phyloP scores from a whole-genome alignment of 2,113 vertebrate species.

The Formicarius rufipectus region DNA sequence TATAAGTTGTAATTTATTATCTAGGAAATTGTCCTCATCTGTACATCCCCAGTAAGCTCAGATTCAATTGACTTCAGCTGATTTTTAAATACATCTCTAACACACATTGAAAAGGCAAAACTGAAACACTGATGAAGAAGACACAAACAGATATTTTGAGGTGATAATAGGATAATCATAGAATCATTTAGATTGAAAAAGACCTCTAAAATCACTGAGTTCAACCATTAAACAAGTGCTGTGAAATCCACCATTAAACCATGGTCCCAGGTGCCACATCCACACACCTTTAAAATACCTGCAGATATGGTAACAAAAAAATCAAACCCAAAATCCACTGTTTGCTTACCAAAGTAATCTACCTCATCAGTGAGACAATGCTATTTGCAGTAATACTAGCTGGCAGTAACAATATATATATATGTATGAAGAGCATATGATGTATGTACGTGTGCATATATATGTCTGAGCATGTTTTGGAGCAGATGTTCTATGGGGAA shows the following conservation, averaged over 20 bases:
- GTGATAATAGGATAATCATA: not conserved
- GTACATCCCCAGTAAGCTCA: not conserved
- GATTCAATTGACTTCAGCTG: not conserved
- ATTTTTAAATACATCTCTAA: not conserved
- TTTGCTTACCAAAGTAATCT: too few relatives aligned
- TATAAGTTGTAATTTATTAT: not conserved
- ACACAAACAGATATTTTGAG: not conserved
- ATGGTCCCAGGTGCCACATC: not conserved
- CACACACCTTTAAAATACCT: not conserved
- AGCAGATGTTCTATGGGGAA: too few relatives aligned
- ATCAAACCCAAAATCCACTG: too few relatives aligned
- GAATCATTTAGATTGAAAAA: not conserved
- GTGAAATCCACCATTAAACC: not conserved
- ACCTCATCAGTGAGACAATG: too few relatives aligned
- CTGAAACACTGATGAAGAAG: not conserved
- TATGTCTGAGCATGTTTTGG: too few relatives aligned
- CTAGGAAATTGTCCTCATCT: not conserved
- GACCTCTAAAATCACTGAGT: not conserved
- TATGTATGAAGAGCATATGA: too few relatives aligned
- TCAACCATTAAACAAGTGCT: not conserved
- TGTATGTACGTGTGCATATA: too few relatives aligned
- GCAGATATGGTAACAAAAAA: not conserved
- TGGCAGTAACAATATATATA: too few relatives aligned
- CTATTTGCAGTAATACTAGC: too few relatives aligned
- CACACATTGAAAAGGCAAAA: not conserved